These are phyloP conservation scores for Drosophila jambulina DNA, from an alignment of 1,140 invertebrate genomes.

Conservation along the genomic window DNA sequence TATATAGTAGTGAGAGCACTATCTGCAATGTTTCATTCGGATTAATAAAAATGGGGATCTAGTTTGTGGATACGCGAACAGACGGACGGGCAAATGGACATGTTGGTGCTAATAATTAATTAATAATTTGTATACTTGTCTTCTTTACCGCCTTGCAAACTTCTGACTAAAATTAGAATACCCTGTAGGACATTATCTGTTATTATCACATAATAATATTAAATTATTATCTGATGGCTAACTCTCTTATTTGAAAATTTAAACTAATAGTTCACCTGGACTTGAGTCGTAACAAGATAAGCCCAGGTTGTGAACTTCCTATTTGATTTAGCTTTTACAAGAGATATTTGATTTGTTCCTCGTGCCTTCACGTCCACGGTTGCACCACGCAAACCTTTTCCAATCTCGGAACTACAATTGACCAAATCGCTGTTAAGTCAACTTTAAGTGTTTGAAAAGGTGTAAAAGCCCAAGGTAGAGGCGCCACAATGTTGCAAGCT, in stretches of 20 bases:
- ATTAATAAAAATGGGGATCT: no score
- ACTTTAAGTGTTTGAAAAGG: constrained; percentile 44
- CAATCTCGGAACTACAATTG: constrained; percentile 26
- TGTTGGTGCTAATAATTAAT: no score
- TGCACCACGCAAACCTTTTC: not conserved
- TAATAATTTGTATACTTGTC: no score
- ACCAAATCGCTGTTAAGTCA: constrained; percentile 33
- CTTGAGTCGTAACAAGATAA: not conserved
- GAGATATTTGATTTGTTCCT: not conserved
- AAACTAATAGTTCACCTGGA: no score
- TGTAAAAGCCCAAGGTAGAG: constrained; percentile 26
- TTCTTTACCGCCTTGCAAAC: no score
- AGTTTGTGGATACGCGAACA: no score
- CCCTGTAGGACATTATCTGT: no score
- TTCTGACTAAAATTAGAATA: no score
- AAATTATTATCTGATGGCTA: not conserved
- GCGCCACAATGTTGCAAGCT: constrained; percentile 48
- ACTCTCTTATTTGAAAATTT: not conserved
- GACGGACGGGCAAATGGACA: no score
- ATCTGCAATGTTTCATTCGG: no score
- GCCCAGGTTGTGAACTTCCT: not conserved
- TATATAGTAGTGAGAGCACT: no score
- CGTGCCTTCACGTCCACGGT: not conserved
- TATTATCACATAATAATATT: not conserved
- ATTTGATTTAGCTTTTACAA: not conserved